phyloP scores from a whole-genome alignment of 2,888 invertebrate species.

The Cheilosia impressa region DNA sequence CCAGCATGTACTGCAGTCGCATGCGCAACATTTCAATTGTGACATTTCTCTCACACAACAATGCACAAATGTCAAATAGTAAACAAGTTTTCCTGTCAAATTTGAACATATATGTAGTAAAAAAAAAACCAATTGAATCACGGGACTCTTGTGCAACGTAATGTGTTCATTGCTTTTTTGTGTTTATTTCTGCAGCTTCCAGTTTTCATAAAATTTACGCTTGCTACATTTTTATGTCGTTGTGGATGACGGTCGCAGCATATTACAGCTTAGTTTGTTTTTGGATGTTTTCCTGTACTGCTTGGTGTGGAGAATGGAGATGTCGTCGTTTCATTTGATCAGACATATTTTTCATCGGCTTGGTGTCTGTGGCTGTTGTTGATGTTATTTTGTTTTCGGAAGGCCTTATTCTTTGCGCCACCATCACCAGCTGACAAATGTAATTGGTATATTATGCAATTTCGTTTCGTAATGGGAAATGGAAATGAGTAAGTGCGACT shows the following conservation, averaged over 20 bases:
- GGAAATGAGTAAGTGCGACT: slow-evolving; percentile 60
- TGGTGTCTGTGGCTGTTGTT: slow-evolving; percentile 26
- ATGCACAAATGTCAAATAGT: slow-evolving; percentile 25
- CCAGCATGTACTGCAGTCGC: neutral
- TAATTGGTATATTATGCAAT: slow-evolving; percentile 71
- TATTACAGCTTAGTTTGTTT: slow-evolving; percentile 9
- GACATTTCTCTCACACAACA: neutral
- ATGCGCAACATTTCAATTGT: neutral
- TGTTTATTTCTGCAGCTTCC: slow-evolving; percentile 24
- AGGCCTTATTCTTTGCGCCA: neutral
- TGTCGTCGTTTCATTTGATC: slow-evolving; percentile 17
- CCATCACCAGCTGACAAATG: slow-evolving; percentile 59
- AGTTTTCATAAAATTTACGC: slow-evolving; percentile 20
- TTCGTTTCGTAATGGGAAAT: slow-evolving; percentile 64
- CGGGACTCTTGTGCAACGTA: slow-evolving; percentile 14
- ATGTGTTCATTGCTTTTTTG: neutral
- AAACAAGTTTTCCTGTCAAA: slow-evolving; percentile 6
- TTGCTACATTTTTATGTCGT: slow-evolving; percentile 11
- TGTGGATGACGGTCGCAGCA: slow-evolving; percentile 22
- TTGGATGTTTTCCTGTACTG: slow-evolving; percentile 9
- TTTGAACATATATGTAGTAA: neutral
- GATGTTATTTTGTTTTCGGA: slow-evolving; percentile 31
- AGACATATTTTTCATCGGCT: slow-evolving; percentile 10
- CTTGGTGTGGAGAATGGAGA: slow-evolving; percentile 10
- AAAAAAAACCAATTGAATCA: slow-evolving; percentile 25